Evolutionary conservation across 2,888 invertebrate genomes (phyloP).

Genomic region (Cosmopolites sordidus): DNA sequence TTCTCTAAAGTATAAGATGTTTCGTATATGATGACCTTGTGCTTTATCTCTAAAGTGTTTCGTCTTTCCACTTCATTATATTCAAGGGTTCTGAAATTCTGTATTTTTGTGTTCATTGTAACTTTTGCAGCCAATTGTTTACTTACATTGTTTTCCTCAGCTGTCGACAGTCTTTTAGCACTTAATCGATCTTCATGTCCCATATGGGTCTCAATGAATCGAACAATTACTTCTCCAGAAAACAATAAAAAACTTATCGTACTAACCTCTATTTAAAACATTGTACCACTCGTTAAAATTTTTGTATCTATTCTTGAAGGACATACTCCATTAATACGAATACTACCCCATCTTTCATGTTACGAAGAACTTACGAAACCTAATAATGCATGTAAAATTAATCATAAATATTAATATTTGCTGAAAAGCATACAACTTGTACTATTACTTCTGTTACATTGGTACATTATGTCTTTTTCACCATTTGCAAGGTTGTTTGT

Average conservation of each 20-base stretch:
- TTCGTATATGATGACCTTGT: too few relatives aligned
- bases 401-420: not conserved
- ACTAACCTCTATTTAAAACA: not conserved
- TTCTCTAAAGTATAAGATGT: too few relatives aligned
- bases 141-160: conserved; percentile 19
- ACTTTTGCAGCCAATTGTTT: conserved; percentile 20
- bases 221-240: conserved; percentile 18
- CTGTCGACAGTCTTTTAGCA: conserved; percentile 23
- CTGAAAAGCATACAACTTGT: conserved; percentile 9
- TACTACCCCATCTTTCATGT: conserved; percentile 21
- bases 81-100: too few relatives aligned
- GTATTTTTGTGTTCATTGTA: too few relatives aligned
- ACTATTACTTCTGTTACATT: conserved; percentile 21
- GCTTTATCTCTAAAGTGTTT: too few relatives aligned
- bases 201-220: conserved; percentile 26
- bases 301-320: conserved; percentile 22
- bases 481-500: conserved; percentile 1
- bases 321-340: conserved; percentile 16
- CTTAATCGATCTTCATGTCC: conserved; percentile 25
- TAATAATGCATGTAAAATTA: conserved; percentile 2
- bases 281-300: conserved; percentile 5
- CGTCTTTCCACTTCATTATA: too few relatives aligned
- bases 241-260: conserved; percentile 1
- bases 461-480: conserved; percentile 11
- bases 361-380: conserved; percentile 10